A percentile compares a stretch with the other conserved stretches of the same genome.
phyloP scores from a whole-genome alignment of 1,140 invertebrate genomes.

The Harpegnathos saltator region DNA sequence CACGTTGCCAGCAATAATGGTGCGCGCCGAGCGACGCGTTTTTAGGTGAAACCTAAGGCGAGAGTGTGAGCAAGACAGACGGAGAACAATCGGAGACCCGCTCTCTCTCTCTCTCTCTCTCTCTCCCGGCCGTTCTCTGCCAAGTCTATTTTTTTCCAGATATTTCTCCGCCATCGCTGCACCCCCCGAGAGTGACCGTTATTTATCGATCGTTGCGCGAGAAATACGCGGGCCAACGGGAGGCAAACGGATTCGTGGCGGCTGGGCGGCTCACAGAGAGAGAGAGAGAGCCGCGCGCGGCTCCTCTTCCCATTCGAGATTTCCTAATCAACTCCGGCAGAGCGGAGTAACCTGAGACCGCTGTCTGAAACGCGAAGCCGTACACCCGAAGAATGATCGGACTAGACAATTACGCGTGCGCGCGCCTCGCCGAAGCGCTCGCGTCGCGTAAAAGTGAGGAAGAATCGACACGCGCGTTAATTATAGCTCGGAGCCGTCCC shows the following conservation, averaged over 20 bases:
- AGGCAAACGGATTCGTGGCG: not conserved
- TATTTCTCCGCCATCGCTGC: not conserved
- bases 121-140: too few species aligned
- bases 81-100: not conserved
- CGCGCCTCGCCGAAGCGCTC: not conserved
- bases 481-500: not conserved
- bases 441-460: slow-evolving; percentile 24
- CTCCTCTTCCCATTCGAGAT: too few species aligned
- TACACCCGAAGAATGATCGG: not conserved
- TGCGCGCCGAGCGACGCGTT: slow-evolving; percentile 6
- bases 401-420: not conserved
- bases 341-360: too few species aligned
- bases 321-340: too few species aligned
- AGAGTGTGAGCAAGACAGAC: slow-evolving; percentile 20
- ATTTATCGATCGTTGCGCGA: not conserved
- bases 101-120: too few species aligned
- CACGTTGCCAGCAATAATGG: slow-evolving; percentile 60
- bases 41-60: slow-evolving; percentile 49
- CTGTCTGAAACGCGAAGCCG: too few species aligned
- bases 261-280: too few species aligned
- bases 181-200: not conserved
- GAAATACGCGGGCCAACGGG: not conserved
- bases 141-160: slow-evolving; percentile 14
- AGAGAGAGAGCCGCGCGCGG: too few species aligned
- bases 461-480: not conserved